Evolutionary conservation across 2,113 vertebrate genomes (phyloP).

Genomic region (Puntigrus tetrazona): DNA sequence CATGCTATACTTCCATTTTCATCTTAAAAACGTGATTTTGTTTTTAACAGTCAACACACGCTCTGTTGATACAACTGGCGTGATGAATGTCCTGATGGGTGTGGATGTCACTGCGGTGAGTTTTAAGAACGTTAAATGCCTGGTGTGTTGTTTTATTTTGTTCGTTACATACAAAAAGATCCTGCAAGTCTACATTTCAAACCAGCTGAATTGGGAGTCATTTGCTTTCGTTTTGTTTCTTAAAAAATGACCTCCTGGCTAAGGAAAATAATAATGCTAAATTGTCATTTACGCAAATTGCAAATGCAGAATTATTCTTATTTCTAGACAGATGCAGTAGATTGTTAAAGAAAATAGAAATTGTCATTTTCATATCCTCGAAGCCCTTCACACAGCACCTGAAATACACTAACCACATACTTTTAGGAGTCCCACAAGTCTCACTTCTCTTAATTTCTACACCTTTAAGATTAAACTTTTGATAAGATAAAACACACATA

Average conservation of each 20-base stretch:
- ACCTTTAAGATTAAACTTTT: background rate
- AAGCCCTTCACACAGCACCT: background rate
- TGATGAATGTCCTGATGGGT: conserved; percentile 26
- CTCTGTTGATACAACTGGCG: conserved; percentile 12
- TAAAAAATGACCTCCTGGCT: background rate
- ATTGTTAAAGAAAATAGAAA: background rate
- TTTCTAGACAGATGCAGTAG: background rate
- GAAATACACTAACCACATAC: conserved; percentile 22
- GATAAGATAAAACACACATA: background rate
- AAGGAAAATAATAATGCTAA: background rate
- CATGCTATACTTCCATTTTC: background rate
- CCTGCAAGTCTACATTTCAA: background rate
- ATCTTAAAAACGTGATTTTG: background rate
- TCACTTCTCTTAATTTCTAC: conserved; percentile 42
- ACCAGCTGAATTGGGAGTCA: background rate
- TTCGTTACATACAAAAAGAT: background rate
- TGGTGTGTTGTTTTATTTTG: background rate
- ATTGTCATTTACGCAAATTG: background rate
- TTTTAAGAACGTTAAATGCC: background rate
- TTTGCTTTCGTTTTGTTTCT: background rate
- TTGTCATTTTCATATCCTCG: conserved; percentile 24
- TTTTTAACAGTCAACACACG: conserved; percentile 56
- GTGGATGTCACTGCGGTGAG: conserved; percentile 31
- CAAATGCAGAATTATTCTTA: background rate
- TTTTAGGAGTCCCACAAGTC: background rate